A percentile compares a stretch with the other conserved stretches of the same genome.
These are phyloP conservation scores for Cheilosia variabilis DNA, from an alignment of 2,888 invertebrate genomes.

Conservation along the genomic window DNA sequence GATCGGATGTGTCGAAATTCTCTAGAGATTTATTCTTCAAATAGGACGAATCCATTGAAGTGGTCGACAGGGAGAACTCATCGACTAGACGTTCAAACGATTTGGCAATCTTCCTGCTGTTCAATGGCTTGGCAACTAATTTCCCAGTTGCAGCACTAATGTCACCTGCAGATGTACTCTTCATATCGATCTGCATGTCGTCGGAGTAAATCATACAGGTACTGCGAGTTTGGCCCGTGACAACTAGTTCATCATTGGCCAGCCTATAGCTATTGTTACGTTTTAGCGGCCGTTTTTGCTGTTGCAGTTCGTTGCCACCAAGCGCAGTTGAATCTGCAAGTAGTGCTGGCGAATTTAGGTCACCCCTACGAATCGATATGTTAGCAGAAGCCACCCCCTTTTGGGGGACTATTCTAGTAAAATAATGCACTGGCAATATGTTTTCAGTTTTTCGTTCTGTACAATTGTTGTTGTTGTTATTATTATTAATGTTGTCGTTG, in stretches of 20 bases:
- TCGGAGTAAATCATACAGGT: slow-evolving; percentile 77
- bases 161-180: slow-evolving; percentile 22
- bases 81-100: slow-evolving; percentile 83
- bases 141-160: slow-evolving; percentile 28
- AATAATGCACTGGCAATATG: slow-evolving; percentile 66
- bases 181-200: slow-evolving; percentile 61
- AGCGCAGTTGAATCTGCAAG: slow-evolving; percentile 42
- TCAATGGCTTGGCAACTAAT: slow-evolving; percentile 42
- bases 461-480: slow-evolving; percentile 43
- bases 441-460: slow-evolving; percentile 61
- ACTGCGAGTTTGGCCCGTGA: slow-evolving; percentile 84
- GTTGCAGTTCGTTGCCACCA: slow-evolving; percentile 59
- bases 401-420: slow-evolving; percentile 22
- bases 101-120: slow-evolving; percentile 87
- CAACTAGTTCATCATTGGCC: slow-evolving; percentile 86
- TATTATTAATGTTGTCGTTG: slow-evolving; percentile 37
- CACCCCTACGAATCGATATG: slow-evolving; percentile 71
- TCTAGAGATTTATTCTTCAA: slow-evolving; percentile 83
- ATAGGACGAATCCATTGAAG: slow-evolving; percentile 81
- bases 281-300: slow-evolving; percentile 85
- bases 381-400: slow-evolving; percentile 57
- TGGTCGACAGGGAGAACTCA: slow-evolving; percentile 83
- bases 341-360: slow-evolving; percentile 62
- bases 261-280: slow-evolving; percentile 93
- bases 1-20: slow-evolving; percentile 82